Evolutionary conservation across 2,797 vertebrate species (phyloP), one percentile per base, ranked within the genome.

Genomic region (Onychomys arenicola): DNA sequence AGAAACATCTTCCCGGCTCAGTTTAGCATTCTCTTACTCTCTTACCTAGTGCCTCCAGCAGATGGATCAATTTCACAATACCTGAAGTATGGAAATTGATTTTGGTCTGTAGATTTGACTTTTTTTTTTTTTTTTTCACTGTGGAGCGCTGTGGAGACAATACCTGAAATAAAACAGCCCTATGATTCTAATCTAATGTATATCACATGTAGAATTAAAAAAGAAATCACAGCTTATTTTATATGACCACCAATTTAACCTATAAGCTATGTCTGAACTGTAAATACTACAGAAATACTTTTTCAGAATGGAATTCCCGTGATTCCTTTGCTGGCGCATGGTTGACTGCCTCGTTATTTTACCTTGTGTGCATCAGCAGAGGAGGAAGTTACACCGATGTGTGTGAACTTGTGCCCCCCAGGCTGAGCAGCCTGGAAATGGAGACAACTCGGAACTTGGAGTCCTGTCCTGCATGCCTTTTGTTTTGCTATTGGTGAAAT

Each of bases 71-170:
- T 97, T 96, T 93, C 85, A 94, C 19, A 85, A 49, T 81, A 52
- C 83, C 19, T n/a, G 78, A 10, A 94, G 46, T 90, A 55, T 83
- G 37, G 87, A 92, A 94, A 93, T 86, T 90, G 52, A 80, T 61
- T 93, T 77, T 84, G 21, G 76, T 94, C 91, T 81, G 78, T 40
- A 43, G 27, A 89, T 71, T 93, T 40, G 59, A 91, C 90, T 94
- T n/a, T n/a, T n/a, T n/a, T n/a, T n/a, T n/a, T n/a, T 73, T 88
- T 95, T 88, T 95, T 96, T 94, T 91, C 19, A 16, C 19, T 65
- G 25, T 76, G 49, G 71, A 83, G n/a, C 25, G 55, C 13, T 57
- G 2, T 94, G 43, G 19, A 81, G 27, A 4, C 2, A 90, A 86
- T 49, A 89, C 61, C 34, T n/a, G 27, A 92, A 71, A 61, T 71